Percentiles rank a stretch among this genome's conserved stretches.
Conservation (phyloP, 2,113 vertebrate species). For the Ornithorhynchus anatinus region DNA sequence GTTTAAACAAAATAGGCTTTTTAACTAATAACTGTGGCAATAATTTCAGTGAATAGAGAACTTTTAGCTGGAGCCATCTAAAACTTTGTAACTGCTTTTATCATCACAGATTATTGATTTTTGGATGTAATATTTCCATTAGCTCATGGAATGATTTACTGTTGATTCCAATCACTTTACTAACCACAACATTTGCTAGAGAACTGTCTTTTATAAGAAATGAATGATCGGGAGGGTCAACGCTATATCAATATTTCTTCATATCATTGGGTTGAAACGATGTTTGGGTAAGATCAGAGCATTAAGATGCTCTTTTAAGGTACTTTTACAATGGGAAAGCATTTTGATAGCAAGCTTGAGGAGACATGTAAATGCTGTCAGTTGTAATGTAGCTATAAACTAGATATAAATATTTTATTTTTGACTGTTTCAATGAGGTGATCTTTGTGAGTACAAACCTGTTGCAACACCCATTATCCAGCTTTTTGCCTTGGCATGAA, state of each 20-base stretch:
- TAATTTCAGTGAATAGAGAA: too few relatives aligned
- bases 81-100: neutral
- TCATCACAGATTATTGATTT: neutral
- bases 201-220: neutral
- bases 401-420: neutral
- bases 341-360: neutral
- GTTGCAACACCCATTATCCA: neutral
- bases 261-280: slow-evolving; percentile 3
- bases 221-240: neutral
- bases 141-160: neutral
- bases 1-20: too few relatives aligned
- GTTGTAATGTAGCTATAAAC: slow-evolving; percentile 14
- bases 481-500: neutral
- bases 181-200: neutral
- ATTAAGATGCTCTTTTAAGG: slow-evolving; percentile 32
- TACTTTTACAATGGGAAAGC: slow-evolving; percentile 16
- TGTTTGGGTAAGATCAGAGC: neutral
- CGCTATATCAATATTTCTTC: neutral
- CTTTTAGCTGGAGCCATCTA: too few relatives aligned
- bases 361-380: neutral
- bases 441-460: neutral
- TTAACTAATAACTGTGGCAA: too few relatives aligned
- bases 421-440: slow-evolving; percentile 21
- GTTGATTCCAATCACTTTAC: neutral
- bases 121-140: neutral